phyloP scores from a whole-genome alignment of 2,113 vertebrate species.

The Tiliqua scincoides region DNA sequence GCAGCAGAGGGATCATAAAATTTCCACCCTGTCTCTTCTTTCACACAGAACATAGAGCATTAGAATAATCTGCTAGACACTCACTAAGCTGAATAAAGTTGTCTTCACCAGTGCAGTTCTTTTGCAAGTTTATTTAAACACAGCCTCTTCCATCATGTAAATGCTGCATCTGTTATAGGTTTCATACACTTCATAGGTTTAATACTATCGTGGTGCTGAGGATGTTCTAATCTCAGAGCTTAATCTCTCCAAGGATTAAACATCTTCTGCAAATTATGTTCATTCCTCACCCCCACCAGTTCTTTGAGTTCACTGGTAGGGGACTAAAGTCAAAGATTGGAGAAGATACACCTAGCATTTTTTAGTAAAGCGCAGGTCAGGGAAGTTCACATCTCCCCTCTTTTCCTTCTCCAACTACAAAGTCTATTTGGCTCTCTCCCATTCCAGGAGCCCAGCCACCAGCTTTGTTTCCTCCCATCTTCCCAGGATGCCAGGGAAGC shows the following conservation, averaged over 20 bases:
- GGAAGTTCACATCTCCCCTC: no score
- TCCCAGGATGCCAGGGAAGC: no score
- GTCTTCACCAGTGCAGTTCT: conserved; percentile 51
- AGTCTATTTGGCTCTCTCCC: no score
- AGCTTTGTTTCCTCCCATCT: no score
- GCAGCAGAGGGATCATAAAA: conserved; percentile 57
- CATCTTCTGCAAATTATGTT: background rate
- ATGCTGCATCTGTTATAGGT: conserved; percentile 33
- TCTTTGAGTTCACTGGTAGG: no score
- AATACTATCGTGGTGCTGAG: conserved; percentile 42
- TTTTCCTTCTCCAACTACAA: no score
- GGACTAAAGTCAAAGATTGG: background rate
- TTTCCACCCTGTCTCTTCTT: conserved; percentile 45
- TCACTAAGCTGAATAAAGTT: conserved; percentile 39
- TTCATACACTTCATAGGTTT: conserved; percentile 39
- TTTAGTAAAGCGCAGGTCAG: background rate
- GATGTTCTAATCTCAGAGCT: background rate
- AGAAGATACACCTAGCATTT: background rate
- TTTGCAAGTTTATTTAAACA: conserved; percentile 38
- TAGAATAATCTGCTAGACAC: conserved; percentile 26
- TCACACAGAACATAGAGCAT: conserved; percentile 38
- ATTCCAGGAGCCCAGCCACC: no score
- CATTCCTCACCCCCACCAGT: background rate
- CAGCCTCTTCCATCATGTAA: conserved; percentile 34
- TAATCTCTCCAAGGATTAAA: background rate